Percentiles rank a stretch among this genome's conserved stretches.
Conservation (phyloP, 1,140 invertebrate species). For the Oreohelix idahoensis region DNA sequence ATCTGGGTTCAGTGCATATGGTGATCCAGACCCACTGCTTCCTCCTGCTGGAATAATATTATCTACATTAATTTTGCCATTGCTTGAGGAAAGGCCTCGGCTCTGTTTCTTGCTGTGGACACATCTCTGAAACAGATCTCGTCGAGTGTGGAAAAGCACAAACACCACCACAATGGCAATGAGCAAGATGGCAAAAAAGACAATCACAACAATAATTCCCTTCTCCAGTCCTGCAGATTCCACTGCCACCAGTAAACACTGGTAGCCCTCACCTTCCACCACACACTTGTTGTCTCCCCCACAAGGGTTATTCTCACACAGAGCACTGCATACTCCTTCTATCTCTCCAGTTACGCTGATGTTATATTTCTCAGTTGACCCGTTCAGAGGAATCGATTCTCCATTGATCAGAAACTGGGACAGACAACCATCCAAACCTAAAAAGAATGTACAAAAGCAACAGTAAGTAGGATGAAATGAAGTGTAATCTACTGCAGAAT, state of each 20-base stretch:
- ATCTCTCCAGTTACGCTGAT: slow-evolving; percentile 51
- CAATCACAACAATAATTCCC: slow-evolving; percentile 65
- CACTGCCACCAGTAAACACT: slow-evolving; percentile 77
- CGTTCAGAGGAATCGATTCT: slow-evolving; percentile 90
- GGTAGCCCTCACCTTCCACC: slow-evolving; percentile 43
- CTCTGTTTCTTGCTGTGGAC: slow-evolving; percentile 40
- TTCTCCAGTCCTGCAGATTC: slow-evolving; percentile 50
- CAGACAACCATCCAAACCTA: slow-evolving; percentile 89
- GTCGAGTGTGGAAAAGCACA: slow-evolving; percentile 88
- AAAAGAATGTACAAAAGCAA: slow-evolving; percentile 42
- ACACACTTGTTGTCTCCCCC: slow-evolving; percentile 47
- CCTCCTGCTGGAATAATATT: slow-evolving; percentile 25
- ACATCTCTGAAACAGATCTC: slow-evolving; percentile 64
- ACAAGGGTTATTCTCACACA: slow-evolving; percentile 55
- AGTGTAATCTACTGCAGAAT: no score
- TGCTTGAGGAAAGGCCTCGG: slow-evolving; percentile 40
- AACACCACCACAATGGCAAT: slow-evolving; percentile 88
- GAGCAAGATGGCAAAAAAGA: slow-evolving; percentile 64
- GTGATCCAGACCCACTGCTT: slow-evolving; percentile 58
- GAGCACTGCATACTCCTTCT: slow-evolving; percentile 51
- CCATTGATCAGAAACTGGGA: slow-evolving; percentile 91
- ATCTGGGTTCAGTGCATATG: slow-evolving; percentile 69
- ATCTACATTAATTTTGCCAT: slow-evolving; percentile 42
- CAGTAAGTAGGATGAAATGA: no score
- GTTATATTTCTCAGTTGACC: slow-evolving; percentile 74